phyloP scores from a whole-genome alignment of 1,140 invertebrate species.

The Zaprionus kolodkinae region DNA sequence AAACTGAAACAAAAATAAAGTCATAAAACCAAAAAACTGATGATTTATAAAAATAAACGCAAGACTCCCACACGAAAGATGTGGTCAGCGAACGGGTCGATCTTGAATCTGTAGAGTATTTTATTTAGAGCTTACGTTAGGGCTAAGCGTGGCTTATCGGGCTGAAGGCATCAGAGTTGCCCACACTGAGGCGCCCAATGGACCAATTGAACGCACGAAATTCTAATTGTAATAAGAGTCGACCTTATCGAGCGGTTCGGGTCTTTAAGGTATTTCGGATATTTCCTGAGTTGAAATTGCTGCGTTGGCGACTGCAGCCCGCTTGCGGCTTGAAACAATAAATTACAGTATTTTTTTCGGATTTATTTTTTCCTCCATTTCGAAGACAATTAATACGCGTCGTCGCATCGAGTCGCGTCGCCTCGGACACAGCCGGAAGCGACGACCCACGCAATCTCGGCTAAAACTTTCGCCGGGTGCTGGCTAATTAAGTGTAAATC shows the following conservation, averaged over 20 bases:
- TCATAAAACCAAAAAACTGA: conserved; percentile 44
- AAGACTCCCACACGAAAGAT: conserved; percentile 41
- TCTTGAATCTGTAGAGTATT: neutral
- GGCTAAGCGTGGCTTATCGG: conserved; percentile 34
- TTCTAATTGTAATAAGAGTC: conserved; percentile 47
- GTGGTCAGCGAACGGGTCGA: neutral
- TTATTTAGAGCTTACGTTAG: neutral
- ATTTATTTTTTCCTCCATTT: conserved; percentile 44
- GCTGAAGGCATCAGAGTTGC: conserved; percentile 11
- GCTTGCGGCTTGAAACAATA: conserved; percentile 63
- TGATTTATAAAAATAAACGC: conserved; percentile 55
- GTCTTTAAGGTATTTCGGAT: conserved; percentile 37
- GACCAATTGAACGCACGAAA: conserved; percentile 39
- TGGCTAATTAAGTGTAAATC: conserved; percentile 80
- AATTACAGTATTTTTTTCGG: conserved; percentile 63
- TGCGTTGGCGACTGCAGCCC: neutral
- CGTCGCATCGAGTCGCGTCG: conserved; percentile 35
- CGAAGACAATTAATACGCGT: conserved; percentile 73
- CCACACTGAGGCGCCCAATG: conserved; percentile 28
- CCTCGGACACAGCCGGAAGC: conserved; percentile 34
- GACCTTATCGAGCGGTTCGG: conserved; percentile 21
- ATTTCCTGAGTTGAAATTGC: too few relatives aligned
- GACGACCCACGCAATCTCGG: conserved; percentile 44
- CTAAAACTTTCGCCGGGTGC: conserved; percentile 67
- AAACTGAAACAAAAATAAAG: conserved; percentile 35